Percentiles rank a stretch among this genome's conserved stretches.
phyloP scores from a whole-genome alignment of 1,140 invertebrate genomes.

The Harlomillsia oculata region DNA sequence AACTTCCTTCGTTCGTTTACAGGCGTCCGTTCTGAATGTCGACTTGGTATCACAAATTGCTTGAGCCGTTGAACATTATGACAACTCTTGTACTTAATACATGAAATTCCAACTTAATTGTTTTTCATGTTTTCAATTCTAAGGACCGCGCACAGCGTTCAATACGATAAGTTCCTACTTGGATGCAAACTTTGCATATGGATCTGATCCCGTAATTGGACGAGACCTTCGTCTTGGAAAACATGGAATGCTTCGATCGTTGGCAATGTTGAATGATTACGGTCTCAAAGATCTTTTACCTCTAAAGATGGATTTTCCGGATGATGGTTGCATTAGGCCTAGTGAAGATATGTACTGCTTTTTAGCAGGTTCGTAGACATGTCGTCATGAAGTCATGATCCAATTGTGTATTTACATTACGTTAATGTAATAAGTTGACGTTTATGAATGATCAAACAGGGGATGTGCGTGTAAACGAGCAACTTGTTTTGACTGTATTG shows the following conservation, averaged over 20 bases:
- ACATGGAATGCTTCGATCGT: conserved; percentile 43
- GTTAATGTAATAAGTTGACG: background rate
- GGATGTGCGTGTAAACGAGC: conserved; percentile 50
- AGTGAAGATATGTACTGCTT: conserved; percentile 46
- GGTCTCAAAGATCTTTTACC: conserved; percentile 48
- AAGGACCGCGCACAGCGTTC: conserved; percentile 44
- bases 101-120: background rate
- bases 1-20: conserved; percentile 45
- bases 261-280: conserved; percentile 41
- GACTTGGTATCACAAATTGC: conserved; percentile 41
- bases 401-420: background rate
- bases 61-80: background rate
- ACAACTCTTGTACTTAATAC: background rate
- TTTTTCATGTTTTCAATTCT: background rate
- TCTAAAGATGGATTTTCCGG: conserved; percentile 45
- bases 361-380: conserved; percentile 42
- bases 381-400: background rate
- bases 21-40: conserved; percentile 44
- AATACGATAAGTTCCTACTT: conserved; percentile 46
- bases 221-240: conserved; percentile 43
- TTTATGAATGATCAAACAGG: conserved; percentile 35
- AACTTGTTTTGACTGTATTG: conserved; percentile 44
- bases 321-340: conserved; percentile 46
- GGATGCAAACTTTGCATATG: conserved; percentile 49
- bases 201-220: conserved; percentile 42